Evolutionary conservation across 1,140 invertebrate species (phyloP), one percentile per base, ranked within the genome.

Genomic region (Drosophila subpulchrella): DNA sequence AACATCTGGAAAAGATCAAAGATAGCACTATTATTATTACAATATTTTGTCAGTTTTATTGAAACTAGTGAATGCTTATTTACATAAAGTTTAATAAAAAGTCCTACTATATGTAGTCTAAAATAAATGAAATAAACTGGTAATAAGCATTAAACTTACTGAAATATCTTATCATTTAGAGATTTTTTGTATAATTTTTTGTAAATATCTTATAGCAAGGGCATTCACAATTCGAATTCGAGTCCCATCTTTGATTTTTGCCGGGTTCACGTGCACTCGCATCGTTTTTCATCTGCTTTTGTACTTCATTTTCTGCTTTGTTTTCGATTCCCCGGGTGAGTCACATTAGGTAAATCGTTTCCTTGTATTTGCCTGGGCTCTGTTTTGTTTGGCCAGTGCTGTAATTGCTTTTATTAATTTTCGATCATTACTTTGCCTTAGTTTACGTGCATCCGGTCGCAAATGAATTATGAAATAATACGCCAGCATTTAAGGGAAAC

Each of bases 391-490:
- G 41, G 30, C 39, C 38, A 8, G 41, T 11, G 0, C 10, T 58
- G 72, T 67, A 76, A 67, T 66, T 54, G 72, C 72, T 41, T 59
- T 79, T 70, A 50, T 83, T 67, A 76, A 76, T 75, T 76, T 65
- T 67, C 61, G 53, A 76, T 75, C 72, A 76, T 80, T 72, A 62
- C 63, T 76, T 47, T 42, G 62, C 70, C 68, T 72, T 47, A 24
- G 62, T 81, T 76, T 27, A 63, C 46, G 51, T 51, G 67, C 66
- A 59, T 85, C 63, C 62, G 78, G 53, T 66, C 74, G 76, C 81
- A 76, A 84, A 86, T 78, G 76, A 74, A 75, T 81, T 81, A 86
- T 75, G 82, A 85, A 81, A 81, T 70, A 75, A 63, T 67, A 54
- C 60, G 57, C 60, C 47, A 58, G 56, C 55, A 78, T 60, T 74